These are phyloP conservation scores for Acholoe squamosa DNA, from an alignment of 2,888 invertebrate genomes.

Conservation along the genomic window DNA sequence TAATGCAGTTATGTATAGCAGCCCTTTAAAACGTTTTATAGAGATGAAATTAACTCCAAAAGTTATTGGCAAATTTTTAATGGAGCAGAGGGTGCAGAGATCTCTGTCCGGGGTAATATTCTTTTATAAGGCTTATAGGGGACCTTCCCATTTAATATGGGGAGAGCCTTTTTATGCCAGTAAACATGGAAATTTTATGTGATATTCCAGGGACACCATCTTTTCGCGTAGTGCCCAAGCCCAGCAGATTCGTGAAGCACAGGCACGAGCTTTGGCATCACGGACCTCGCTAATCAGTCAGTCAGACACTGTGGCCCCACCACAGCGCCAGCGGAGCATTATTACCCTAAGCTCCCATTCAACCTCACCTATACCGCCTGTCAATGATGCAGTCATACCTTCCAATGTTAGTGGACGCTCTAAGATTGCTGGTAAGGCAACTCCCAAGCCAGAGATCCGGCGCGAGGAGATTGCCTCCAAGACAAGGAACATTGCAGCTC, in stretches of 20 bases:
- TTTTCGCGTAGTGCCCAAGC: conserved; percentile 77
- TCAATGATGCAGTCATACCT: background rate
- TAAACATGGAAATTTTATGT: conserved; percentile 65
- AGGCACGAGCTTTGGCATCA: conserved; percentile 49
- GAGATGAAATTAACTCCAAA: no score
- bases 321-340: conserved; percentile 60
- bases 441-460: background rate
- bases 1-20: no score
- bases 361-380: conserved; percentile 38
- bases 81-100: no score
- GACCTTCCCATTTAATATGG: no score
- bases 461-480: conserved; percentile 74
- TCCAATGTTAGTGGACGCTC: background rate
- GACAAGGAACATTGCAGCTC: conserved; percentile 80
- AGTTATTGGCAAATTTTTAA: no score
- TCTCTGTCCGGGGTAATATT: no score
- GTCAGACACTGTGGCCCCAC: background rate
- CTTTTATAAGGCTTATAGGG: no score
- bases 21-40: no score
- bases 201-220: conserved; percentile 72
- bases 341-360: conserved; percentile 63
- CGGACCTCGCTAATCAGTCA: background rate
- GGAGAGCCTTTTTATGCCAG: no score
- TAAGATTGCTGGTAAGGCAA: background rate
- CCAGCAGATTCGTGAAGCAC: conserved; percentile 70